Percentiles rank a stretch among this genome's conserved stretches.
Evolutionary conservation across 2,113 vertebrate species (phyloP).

Genomic region (Haemorhous mexicanus): DNA sequence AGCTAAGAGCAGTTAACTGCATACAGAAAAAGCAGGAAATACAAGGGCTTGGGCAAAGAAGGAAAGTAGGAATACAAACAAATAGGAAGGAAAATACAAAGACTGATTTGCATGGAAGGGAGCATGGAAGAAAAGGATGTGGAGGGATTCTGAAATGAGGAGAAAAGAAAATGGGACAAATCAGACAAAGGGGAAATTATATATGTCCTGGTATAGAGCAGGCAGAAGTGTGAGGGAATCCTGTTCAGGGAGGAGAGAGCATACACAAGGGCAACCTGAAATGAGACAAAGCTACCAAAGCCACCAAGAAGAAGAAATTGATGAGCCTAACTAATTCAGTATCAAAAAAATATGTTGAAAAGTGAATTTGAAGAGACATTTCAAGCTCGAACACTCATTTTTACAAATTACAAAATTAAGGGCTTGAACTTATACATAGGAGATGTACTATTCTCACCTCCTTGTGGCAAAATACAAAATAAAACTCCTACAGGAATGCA

Average conservation of each 20-base stretch:
- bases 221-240: background rate
- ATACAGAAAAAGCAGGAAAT: background rate
- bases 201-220: accelerated
- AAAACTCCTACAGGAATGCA: accelerated
- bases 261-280: background rate
- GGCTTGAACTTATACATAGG: background rate
- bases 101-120: background rate
- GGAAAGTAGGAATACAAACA: background rate
- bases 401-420: background rate
- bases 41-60: background rate
- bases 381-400: background rate
- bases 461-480: background rate
- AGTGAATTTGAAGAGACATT: background rate
- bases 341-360: background rate
- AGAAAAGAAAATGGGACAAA: background rate
- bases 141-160: background rate
- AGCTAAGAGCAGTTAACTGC: background rate
- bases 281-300: background rate
- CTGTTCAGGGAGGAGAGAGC: background rate
- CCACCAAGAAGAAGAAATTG: background rate
- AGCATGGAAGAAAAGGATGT: background rate
- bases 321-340: background rate
- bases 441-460: background rate
- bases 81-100: background rate
- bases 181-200: background rate